phyloP scores from a whole-genome alignment of 2,888 invertebrate species.

The Didymodactylos carnosus region DNA sequence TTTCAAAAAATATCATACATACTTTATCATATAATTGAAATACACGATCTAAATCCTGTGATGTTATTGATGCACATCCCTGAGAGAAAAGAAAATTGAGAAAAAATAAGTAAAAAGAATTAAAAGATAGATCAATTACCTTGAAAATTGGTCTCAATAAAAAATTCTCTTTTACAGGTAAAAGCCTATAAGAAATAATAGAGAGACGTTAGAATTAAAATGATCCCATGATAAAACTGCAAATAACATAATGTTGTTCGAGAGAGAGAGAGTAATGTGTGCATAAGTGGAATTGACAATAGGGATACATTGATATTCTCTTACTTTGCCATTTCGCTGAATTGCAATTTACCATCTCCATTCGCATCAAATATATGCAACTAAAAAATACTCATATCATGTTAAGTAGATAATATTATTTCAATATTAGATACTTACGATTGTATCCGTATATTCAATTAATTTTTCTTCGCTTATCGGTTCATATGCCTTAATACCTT shows the following conservation, averaged over 20 bases:
- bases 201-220: too few relatives aligned
- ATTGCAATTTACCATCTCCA: slow-evolving; percentile 72
- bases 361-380: slow-evolving; percentile 79
- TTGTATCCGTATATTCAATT: slow-evolving; percentile 77
- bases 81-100: not conserved
- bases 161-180: slow-evolving; percentile 6
- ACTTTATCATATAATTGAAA: not conserved
- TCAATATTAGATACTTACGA: slow-evolving; percentile 44
- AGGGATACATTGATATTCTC: too few relatives aligned
- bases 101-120: not conserved
- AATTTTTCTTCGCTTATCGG: slow-evolving; percentile 77
- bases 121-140: not conserved
- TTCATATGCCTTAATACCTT: slow-evolving; percentile 2
- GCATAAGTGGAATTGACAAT: too few relatives aligned
- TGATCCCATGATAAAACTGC: too few relatives aligned
- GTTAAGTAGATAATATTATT: slow-evolving; percentile 19
- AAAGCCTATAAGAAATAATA: not conserved
- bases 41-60: not conserved
- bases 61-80: not conserved
- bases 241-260: too few relatives aligned
- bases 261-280: too few relatives aligned
- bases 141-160: not conserved
- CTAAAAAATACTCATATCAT: slow-evolving; percentile 37
- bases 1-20: too few relatives aligned
- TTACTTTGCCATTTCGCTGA: slow-evolving; percentile 90